Percentiles rank a stretch among this genome's conserved stretches.
Evolutionary conservation across 2,113 vertebrate genomes (phyloP).

Genomic region (Cheilinus undulatus): DNA sequence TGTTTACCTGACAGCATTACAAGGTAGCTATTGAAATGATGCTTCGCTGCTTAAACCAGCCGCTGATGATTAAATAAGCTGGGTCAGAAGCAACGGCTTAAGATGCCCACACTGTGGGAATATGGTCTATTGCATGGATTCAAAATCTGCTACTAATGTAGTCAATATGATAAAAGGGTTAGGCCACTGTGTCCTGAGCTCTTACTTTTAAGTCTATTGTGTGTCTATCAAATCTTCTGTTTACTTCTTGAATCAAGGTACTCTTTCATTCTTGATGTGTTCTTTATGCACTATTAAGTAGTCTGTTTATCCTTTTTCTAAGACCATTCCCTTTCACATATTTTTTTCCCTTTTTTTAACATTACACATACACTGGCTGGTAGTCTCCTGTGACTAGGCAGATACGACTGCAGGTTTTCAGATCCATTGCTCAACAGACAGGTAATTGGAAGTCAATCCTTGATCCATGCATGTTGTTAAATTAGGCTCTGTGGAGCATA

Average conservation of each 20-base stretch:
- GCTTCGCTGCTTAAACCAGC: too few relatives aligned
- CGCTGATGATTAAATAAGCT: too few relatives aligned
- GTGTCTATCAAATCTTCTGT: neutral
- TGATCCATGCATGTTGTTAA: constrained; percentile 2
- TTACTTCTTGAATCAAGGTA: neutral
- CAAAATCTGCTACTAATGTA: too few relatives aligned
- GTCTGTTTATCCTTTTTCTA: too few relatives aligned
- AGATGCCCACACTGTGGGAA: too few relatives aligned
- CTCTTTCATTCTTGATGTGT: neutral
- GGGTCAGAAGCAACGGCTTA: too few relatives aligned
- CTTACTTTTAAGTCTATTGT: neutral
- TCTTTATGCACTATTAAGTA: neutral
- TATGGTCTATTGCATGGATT: too few relatives aligned
- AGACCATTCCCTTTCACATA: too few relatives aligned
- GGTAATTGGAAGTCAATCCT: constrained; percentile 1
- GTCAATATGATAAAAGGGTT: too few relatives aligned
- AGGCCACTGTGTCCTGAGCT: too few relatives aligned
- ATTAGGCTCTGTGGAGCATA: neutral
- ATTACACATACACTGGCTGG: neutral
- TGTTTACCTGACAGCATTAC: too few relatives aligned
- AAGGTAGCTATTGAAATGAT: too few relatives aligned
- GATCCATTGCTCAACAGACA: neutral
- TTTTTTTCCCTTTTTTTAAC: neutral
- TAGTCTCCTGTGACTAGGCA: neutral
- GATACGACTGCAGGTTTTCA: neutral